Conservation (phyloP, 2,797 vertebrate genomes). For the Coilia nasus region DNA sequence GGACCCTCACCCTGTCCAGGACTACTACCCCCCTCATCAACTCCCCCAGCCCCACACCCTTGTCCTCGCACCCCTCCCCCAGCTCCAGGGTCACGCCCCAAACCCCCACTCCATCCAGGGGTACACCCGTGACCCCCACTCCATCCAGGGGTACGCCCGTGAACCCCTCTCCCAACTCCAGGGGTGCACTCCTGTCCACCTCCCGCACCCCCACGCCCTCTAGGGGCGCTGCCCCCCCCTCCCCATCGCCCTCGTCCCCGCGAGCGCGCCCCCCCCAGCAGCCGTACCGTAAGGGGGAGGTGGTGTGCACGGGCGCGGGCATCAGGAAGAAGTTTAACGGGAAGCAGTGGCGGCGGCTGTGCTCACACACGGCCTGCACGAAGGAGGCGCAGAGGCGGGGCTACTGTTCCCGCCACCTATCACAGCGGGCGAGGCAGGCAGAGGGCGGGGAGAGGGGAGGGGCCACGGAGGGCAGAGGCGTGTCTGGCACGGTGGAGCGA, state of each 20-base stretch:
- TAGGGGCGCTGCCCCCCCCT: conserved; percentile 66
- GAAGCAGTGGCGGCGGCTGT: conserved; percentile 92
- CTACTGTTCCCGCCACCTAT: conserved; percentile 90
- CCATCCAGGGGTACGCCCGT: conserved; percentile 54
- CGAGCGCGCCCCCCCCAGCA: conserved; percentile 87
- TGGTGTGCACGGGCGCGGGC: conserved; percentile 90
- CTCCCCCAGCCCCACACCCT: conserved; percentile 54
- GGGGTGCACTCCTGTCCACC: conserved; percentile 52
- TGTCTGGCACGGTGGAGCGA: conserved; percentile 87
- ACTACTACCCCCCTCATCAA: conserved; percentile 55
- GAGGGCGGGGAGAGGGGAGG: conserved; percentile 81
- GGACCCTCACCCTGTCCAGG: conserved; percentile 64
- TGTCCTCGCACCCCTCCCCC: conserved; percentile 59
- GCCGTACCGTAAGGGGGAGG: conserved; percentile 93
- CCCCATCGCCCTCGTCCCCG: conserved; percentile 79
- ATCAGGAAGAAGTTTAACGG: conserved; percentile 95
- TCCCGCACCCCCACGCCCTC: conserved; percentile 65
- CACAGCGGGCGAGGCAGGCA: conserved; percentile 92
- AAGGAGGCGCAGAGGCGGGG: conserved; percentile 92
- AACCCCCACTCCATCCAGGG: conserved; percentile 66
- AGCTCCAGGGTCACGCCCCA: conserved; percentile 58
- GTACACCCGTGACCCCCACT: conserved; percentile 64
- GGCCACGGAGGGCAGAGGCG: conserved; percentile 81
- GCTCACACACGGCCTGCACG: conserved; percentile 90
- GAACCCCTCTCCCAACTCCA: conserved; percentile 47